These are phyloP conservation scores for Drosophila affinis DNA, from an alignment of 2,888 invertebrate species.

Conservation along the genomic window DNA sequence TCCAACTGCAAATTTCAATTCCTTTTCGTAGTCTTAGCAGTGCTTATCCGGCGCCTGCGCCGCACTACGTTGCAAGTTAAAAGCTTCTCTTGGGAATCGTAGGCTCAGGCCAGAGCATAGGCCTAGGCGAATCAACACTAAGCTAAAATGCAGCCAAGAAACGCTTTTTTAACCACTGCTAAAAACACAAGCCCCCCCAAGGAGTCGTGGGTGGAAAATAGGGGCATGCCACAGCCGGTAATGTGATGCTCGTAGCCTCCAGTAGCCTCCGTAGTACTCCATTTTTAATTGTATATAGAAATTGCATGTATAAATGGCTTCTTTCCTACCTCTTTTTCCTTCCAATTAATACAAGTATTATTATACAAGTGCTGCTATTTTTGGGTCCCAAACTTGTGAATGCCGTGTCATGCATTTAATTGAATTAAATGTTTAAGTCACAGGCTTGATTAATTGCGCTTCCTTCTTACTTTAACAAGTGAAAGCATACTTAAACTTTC, in stretches of 20 bases:
- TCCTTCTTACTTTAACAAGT: conserved; percentile 31
- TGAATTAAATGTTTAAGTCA: conserved; percentile 46
- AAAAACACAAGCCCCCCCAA: conserved; percentile 51
- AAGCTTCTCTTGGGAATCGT: conserved; percentile 38
- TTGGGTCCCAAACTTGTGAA: too few relatives aligned
- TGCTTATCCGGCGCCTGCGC: conserved; percentile 67
- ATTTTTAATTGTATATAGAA: too few relatives aligned
- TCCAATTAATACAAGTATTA: conserved; percentile 35
- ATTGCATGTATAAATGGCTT: too few relatives aligned
- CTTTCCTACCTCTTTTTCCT: neutral
- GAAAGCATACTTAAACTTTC: conserved; percentile 21
- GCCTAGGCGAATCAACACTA: conserved; percentile 75
- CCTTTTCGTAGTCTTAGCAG: neutral
- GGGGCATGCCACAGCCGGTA: conserved; percentile 6
- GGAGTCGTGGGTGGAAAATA: conserved; percentile 6
- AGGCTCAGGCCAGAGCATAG: conserved; percentile 38
- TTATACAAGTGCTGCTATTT: too few relatives aligned
- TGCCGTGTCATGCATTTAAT: too few relatives aligned
- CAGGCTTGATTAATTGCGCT: too few relatives aligned
- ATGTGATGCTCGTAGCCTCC: conserved; percentile 36
- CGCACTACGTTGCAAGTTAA: conserved; percentile 31
- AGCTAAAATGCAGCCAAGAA: conserved; percentile 60
- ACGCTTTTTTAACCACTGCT: conserved; percentile 43
- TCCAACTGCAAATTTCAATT: neutral
- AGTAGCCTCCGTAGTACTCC: too few relatives aligned